Conservation (phyloP, 1,140 invertebrate genomes). For the Drosophila equinoxialis region DNA sequence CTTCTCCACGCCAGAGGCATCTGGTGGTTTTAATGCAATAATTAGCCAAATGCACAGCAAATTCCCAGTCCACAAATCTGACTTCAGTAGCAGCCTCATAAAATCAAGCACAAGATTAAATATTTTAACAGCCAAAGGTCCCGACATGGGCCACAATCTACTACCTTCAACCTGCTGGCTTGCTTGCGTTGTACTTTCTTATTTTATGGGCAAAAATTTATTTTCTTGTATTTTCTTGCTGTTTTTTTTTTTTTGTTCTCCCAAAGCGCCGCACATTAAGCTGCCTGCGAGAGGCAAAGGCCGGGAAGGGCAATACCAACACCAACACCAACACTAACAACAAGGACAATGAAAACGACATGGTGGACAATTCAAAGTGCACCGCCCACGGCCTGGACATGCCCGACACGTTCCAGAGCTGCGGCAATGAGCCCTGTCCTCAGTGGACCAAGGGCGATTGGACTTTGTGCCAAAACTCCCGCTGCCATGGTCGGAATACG, state of each 20-base stretch:
- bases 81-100: conserved; percentile 23
- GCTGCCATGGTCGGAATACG: conserved; percentile 91
- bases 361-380: conserved; percentile 87
- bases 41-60: conserved; percentile 58
- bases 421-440: conserved; percentile 88
- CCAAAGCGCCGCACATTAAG: conserved; percentile 63
- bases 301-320: conserved; percentile 56
- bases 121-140: conserved; percentile 55
- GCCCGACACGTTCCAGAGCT: conserved; percentile 87
- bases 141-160: conserved; percentile 6
- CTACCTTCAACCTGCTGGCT: background rate
- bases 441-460: conserved; percentile 89
- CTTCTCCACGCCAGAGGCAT: background rate
- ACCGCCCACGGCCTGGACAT: conserved; percentile 87
- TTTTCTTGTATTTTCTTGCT: conserved; percentile 17
- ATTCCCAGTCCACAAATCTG: background rate
- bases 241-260: conserved; percentile 20
- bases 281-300: conserved; percentile 59
- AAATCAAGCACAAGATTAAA: conserved; percentile 61
- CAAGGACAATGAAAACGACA: conserved; percentile 19
- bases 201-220: conserved; percentile 45
- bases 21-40: conserved; percentile 50
- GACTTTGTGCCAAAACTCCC: conserved; percentile 88
- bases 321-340: background rate
- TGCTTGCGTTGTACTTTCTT: conserved; percentile 20